phyloP scores from a whole-genome alignment of 1,140 invertebrate species.

The Lordiphosa collinella region DNA sequence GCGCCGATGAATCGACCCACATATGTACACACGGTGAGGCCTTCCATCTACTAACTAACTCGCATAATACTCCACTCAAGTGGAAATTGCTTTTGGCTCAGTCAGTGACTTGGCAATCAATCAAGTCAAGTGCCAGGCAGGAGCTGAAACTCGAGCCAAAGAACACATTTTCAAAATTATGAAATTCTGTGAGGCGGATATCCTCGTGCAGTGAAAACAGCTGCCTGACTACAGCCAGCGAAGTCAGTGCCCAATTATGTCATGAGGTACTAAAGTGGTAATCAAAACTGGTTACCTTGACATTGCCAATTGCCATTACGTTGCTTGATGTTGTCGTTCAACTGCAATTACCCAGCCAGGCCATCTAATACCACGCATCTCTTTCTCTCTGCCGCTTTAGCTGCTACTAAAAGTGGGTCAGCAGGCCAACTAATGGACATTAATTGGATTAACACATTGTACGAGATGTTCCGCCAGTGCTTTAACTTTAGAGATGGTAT shows the following conservation, averaged over 20 bases:
- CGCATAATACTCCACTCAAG: conserved; percentile 34
- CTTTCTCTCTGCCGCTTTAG: conserved; percentile 7
- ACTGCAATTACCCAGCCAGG: conserved; percentile 34
- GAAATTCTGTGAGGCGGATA: conserved; percentile 60
- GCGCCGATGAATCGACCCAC: conserved; percentile 24
- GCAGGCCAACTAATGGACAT: conserved; percentile 56
- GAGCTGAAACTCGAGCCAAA: conserved; percentile 1
- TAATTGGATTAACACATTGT: conserved; percentile 71
- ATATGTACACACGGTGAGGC: conserved; percentile 7
- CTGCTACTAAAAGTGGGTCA: conserved; percentile 49
- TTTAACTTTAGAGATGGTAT: not conserved
- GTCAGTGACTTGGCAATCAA: conserved; percentile 65
- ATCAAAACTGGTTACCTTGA: conserved; percentile 75
- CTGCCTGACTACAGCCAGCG: not conserved
- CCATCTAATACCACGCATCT: conserved; percentile 16
- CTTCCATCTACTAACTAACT: conserved; percentile 11
- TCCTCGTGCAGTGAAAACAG: conserved; percentile 32
- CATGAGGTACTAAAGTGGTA: conserved; percentile 38
- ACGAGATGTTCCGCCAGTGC: not conserved
- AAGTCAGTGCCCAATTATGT: conserved; percentile 52
- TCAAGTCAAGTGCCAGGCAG: conserved; percentile 54
- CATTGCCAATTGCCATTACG: conserved; percentile 40
- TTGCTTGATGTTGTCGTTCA: conserved; percentile 5
- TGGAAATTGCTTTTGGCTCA: conserved; percentile 49
- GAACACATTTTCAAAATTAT: conserved; percentile 46